Conservation (phyloP, 2,888 invertebrate species). For the Phanerotoma sp. region DNA sequence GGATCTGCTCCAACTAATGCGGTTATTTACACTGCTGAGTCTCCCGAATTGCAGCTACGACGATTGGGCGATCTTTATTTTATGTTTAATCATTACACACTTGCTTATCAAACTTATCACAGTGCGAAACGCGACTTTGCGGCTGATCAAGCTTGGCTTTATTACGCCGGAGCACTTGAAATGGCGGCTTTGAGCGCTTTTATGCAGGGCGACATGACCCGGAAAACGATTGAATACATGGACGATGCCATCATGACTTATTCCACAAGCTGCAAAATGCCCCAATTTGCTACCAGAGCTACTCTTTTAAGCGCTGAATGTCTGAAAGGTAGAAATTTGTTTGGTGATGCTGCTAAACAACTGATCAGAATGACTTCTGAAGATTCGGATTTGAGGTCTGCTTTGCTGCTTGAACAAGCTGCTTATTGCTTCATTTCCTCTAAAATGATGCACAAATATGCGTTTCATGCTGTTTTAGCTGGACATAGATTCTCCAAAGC, state of each 20-base stretch:
- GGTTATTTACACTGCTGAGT: constrained; percentile 80
- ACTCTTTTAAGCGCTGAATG: constrained; percentile 88
- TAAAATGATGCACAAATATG: constrained; percentile 86
- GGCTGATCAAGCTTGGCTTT: constrained; percentile 95
- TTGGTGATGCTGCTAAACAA: constrained; percentile 93
- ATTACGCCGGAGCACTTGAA: constrained; percentile 94
- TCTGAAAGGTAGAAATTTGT: constrained; percentile 74
- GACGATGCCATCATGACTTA: constrained; percentile 93
- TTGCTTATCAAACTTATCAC: constrained; percentile 93
- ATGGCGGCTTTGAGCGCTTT: constrained; percentile 94
- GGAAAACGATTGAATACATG: constrained; percentile 86
- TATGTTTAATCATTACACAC: constrained; percentile 90
- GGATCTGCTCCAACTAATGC: constrained; percentile 70
- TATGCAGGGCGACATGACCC: constrained; percentile 77
- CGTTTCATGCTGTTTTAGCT: constrained; percentile 94
- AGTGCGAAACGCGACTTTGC: constrained; percentile 97
- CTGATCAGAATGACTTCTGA: constrained; percentile 95
- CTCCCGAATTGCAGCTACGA: constrained; percentile 89
- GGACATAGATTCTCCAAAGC: constrained; percentile 95
- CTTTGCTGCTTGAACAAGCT: constrained; percentile 91
- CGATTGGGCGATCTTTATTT: constrained; percentile 95
- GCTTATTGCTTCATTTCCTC: constrained; percentile 84
- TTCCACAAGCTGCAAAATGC: constrained; percentile 86
- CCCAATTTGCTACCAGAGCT: constrained; percentile 89
- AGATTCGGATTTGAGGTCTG: constrained; percentile 95